These are phyloP conservation scores for Coronaproctus castanopsis DNA, from an alignment of 2,888 invertebrate species.

Conservation along the genomic window DNA sequence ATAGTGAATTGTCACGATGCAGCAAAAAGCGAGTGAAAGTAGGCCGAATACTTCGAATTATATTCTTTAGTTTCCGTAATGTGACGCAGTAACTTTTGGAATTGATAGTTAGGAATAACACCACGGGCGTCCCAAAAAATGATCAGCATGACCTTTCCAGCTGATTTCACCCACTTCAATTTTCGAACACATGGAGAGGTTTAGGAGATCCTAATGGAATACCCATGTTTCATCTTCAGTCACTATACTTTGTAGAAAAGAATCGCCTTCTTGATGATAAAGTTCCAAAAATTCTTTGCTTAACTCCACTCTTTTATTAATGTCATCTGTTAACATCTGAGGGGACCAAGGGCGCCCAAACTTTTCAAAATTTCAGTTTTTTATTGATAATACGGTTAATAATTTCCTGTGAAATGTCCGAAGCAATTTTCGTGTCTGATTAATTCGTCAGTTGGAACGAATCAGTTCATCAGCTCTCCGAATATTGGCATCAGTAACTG, in stretches of 20 bases:
- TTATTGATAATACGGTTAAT: conserved; percentile 1
- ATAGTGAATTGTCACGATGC: conserved; percentile 16
- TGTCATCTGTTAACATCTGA: conserved; percentile 7
- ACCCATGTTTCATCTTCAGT: conserved; percentile 12
- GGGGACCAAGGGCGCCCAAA: conserved; percentile 7
- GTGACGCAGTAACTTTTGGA: conserved; percentile 4
- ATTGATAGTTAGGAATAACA: conserved; percentile 7
- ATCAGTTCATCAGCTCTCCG: conserved; percentile 4
- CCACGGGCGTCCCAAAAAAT: conserved; percentile 13
- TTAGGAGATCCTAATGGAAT: conserved; percentile 6
- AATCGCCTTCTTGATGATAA: conserved; percentile 3
- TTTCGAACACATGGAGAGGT: conserved; percentile 6
- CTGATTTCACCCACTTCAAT: conserved; percentile 4
- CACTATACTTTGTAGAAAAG: conserved; percentile 4
- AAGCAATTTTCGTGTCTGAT: conserved; percentile 2
- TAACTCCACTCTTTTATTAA: neutral
- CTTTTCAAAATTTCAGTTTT: conserved; percentile 6
- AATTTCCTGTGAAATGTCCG: conserved; percentile 2
- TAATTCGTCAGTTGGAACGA: conserved; percentile 2
- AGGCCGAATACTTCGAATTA: conserved; percentile 16
- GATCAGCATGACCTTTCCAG: conserved; percentile 8
- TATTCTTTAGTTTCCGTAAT: conserved; percentile 11
- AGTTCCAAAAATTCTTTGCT: neutral
- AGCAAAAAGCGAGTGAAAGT: conserved; percentile 13
- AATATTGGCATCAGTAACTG: neutral